Conservation (phyloP, 2,113 vertebrate species). For the Chloroceryle aenea region DNA sequence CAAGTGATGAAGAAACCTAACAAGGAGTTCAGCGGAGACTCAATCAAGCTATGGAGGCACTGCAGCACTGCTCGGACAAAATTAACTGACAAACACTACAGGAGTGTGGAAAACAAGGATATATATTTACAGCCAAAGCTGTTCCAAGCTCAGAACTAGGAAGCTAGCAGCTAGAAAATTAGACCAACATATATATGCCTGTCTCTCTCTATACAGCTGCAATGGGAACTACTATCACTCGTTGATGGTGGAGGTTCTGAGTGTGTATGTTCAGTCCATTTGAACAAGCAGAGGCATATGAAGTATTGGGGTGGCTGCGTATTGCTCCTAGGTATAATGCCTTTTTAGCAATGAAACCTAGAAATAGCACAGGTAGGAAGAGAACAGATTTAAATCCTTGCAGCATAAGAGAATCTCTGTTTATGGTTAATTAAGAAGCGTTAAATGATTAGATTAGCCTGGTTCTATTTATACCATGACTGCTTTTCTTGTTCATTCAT, state of each 20-base stretch:
- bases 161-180: background rate
- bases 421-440: background rate
- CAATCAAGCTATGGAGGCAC: background rate
- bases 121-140: background rate
- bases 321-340: background rate
- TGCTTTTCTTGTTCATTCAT: background rate
- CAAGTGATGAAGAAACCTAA: background rate
- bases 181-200: background rate
- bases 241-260: background rate
- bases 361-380: background rate
- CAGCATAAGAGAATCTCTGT: background rate
- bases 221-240: background rate
- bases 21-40: background rate
- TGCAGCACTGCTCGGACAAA: background rate
- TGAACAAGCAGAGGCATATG: background rate
- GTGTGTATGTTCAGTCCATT: background rate
- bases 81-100: background rate
- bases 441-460: background rate
- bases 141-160: background rate
- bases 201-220: background rate
- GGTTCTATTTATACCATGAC: background rate
- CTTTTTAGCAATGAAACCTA: background rate
- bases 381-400: background rate
- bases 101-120: background rate
- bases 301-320: background rate